These are phyloP conservation scores for Xiphophorus maculatus DNA, from an alignment of 2,113 vertebrate genomes.

Conservation along the genomic window DNA sequence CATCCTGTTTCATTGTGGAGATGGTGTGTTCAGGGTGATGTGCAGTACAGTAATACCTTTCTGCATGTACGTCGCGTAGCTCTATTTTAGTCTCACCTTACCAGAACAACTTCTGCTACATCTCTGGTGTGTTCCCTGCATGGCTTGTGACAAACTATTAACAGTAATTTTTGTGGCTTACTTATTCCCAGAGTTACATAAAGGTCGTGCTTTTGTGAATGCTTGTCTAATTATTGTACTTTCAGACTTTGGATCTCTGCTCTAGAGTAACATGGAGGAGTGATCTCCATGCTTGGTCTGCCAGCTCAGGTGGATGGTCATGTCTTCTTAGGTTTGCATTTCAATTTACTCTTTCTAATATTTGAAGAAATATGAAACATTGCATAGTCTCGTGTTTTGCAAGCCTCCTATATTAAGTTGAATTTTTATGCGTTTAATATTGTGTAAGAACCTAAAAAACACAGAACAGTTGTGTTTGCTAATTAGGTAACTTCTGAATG, in stretches of 20 bases:
- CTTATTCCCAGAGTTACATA: background rate
- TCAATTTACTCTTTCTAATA: background rate
- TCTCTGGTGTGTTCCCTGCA: background rate
- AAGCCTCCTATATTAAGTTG: too few species aligned
- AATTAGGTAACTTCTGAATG: background rate
- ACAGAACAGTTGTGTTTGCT: background rate
- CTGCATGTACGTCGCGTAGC: background rate
- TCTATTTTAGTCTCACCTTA: background rate
- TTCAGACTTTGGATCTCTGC: background rate
- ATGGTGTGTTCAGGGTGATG: background rate
- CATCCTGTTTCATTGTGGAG: background rate
- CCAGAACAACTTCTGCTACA: background rate
- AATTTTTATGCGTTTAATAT: too few species aligned
- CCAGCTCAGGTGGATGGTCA: too few species aligned
- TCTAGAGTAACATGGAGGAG: too few species aligned
- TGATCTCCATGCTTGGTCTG: too few species aligned
- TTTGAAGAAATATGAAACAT: background rate
- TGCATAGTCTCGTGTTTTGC: too few species aligned
- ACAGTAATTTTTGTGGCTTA: background rate
- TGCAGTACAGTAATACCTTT: background rate
- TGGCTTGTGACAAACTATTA: background rate
- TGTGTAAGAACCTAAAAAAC: too few species aligned
- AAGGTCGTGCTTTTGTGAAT: background rate
- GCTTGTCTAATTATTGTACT: background rate
- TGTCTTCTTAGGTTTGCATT: too few species aligned